Base-by-base conservation (phyloP, 2,888 invertebrate species). In the Camponotus fellah region DNA sequence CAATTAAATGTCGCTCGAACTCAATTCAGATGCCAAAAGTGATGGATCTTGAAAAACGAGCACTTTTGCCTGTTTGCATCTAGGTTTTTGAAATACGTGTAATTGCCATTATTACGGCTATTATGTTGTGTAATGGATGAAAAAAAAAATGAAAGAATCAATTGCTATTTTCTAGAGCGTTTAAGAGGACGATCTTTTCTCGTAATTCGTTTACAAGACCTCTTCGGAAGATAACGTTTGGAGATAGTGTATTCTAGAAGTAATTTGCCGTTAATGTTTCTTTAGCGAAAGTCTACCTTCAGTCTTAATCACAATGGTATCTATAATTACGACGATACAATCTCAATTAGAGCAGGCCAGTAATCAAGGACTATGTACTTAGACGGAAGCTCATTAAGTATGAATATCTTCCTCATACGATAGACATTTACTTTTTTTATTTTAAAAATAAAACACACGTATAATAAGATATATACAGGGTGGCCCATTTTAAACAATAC, bases 281-380 rank as follows among this genome's bases (percentile, higher is more conserved):
- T 17, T 60, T 34, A 46, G 79, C 60, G 79, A 60, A 79, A 79
- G 79, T 79, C 60, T 79, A 58, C 71, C n/a, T 71, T 21, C 8
- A 46, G 17, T 72, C 37, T 80, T 80, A 71, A 80, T 80, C 62
- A 49, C 12, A 17, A 17, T 37, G 46, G 46, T 34, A 58, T 34
- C 58, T 37, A 49, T 80, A 80, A 60, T 80, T 80, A 72, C 12
- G 62, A 17, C 60, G 72, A 80, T 62, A 58, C 37, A 12, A 80
- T 68, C 49, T 17, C n/a, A 53, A 68, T 72, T 49, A 72, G 62
- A 80, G 46, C 26, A 26, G 58, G 26, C 60, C 10, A 21, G 72
- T 46, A 80, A 79, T 79, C 79, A 71, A 49, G 56, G 17, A 75
- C 62, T 34, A 46, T n/a, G 17, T 14, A 43, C 43, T 21, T 60